Conservation (phyloP, 2,113 vertebrate species). For the Suricata suricatta region DNA sequence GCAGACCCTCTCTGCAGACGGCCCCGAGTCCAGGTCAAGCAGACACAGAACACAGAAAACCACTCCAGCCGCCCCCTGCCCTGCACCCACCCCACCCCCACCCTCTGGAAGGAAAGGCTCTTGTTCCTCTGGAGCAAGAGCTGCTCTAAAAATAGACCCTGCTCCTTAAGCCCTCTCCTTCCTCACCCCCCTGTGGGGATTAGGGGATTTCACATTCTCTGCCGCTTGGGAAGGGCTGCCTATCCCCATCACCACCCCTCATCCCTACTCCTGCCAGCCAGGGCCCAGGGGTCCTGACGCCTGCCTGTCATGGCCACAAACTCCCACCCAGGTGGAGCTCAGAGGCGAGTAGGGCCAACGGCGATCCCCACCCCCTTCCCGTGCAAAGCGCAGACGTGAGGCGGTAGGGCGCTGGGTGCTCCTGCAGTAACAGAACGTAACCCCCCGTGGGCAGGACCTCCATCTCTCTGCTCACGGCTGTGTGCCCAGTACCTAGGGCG, state of each 20-base stretch:
- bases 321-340: not conserved
- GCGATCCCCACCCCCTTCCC: not conserved
- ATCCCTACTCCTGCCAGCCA: not conserved
- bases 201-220: not conserved
- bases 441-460: fast-evolving
- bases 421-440: no score
- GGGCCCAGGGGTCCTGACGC: not conserved
- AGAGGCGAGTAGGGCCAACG: not conserved
- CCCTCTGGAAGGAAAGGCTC: constrained; percentile 17
- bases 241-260: not conserved
- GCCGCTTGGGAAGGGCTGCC: not conserved
- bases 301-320: not conserved
- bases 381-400: not conserved
- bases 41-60: not conserved
- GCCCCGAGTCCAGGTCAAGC: not conserved
- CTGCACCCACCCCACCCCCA: not conserved
- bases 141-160: constrained; percentile 44
- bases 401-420: fast-evolving
- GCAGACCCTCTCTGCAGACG: not conserved
- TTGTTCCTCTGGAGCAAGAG: not conserved
- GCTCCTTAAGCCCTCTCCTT: not conserved
- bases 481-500: not conserved
- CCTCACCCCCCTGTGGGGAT: not conserved
- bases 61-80: not conserved
- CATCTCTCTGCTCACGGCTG: not conserved